phyloP scores from a whole-genome alignment of 2,888 invertebrate species.

The Drosophila antonietae region DNA sequence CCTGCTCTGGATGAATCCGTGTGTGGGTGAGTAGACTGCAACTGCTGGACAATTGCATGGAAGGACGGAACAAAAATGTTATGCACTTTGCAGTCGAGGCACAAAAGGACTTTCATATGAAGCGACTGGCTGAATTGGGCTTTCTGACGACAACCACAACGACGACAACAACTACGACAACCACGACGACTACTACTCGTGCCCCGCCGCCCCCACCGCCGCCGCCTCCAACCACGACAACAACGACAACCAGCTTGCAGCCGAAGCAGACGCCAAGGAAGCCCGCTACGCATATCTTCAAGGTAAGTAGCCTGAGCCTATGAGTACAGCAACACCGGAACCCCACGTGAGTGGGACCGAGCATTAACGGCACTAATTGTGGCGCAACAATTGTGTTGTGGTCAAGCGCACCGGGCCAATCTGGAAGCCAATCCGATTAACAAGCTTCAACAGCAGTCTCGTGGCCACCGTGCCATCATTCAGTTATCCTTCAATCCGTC shows the following conservation, averaged over 20 bases:
- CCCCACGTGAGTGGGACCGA: neutral
- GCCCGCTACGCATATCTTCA: conserved; percentile 76
- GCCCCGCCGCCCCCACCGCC: conserved; percentile 72
- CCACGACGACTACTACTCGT: conserved; percentile 79
- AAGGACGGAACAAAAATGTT: neutral
- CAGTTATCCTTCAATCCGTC: conserved; percentile 57
- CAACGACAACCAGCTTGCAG: conserved; percentile 83
- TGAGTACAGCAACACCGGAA: neutral
- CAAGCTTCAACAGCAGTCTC: conserved; percentile 54
- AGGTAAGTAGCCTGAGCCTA: conserved; percentile 56
- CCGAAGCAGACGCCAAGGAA: conserved; percentile 80
- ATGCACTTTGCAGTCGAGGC: conserved; percentile 89
- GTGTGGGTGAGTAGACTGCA: conserved; percentile 90
- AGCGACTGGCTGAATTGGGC: conserved; percentile 86
- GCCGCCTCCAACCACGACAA: conserved; percentile 77
- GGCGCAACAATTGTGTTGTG: conserved; percentile 22
- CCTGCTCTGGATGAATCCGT: conserved; percentile 95
- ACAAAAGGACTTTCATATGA: conserved; percentile 93
- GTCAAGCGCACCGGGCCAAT: conserved; percentile 12
- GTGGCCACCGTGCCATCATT: conserved; percentile 15
- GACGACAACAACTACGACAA: conserved; percentile 85
- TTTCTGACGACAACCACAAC: conserved; percentile 85
- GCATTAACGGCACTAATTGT: conserved; percentile 58
- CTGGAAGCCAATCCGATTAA: conserved; percentile 48
- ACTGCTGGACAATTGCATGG: conserved; percentile 9